Evolutionary conservation across 2,797 vertebrate species (phyloP).

Genomic region (Alca torda): DNA sequence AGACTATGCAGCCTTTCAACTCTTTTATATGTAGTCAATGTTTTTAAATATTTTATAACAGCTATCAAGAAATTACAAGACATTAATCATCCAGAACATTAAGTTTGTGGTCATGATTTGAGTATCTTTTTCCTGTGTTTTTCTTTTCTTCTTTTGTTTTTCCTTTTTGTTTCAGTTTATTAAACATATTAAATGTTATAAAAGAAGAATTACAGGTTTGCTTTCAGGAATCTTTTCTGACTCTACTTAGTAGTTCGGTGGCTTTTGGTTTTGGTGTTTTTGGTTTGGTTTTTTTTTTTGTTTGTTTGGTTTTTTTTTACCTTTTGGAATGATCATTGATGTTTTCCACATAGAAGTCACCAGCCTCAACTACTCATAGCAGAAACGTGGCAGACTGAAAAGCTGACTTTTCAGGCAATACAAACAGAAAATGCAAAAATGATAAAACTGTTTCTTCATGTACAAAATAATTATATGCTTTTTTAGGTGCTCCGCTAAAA

Average conservation of each 20-base stretch:
- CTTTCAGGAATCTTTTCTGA: not conserved
- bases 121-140: not conserved
- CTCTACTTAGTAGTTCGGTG: not conserved
- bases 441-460: not conserved
- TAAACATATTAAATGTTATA: not conserved
- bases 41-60: constrained; percentile 25
- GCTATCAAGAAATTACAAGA: not conserved
- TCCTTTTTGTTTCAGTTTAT: not conserved
- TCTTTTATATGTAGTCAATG: not conserved
- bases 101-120: not conserved
- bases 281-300: not conserved
- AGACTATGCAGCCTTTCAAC: not conserved
- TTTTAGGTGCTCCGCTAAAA: not conserved
- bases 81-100: not conserved
- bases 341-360: not conserved
- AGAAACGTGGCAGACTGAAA: not conserved
- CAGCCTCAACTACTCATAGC: not conserved
- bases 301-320: not conserved
- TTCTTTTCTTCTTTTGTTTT: not conserved
- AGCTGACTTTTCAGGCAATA: not conserved
- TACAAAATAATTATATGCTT: not conserved
- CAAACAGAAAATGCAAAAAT: not conserved
- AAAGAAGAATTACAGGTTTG: not conserved
- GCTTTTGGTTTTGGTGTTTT: not conserved
- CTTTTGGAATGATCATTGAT: not conserved